Evolutionary conservation across 2,113 vertebrate species (phyloP).

Genomic region (Piliocolobus tephrosceles): DNA sequence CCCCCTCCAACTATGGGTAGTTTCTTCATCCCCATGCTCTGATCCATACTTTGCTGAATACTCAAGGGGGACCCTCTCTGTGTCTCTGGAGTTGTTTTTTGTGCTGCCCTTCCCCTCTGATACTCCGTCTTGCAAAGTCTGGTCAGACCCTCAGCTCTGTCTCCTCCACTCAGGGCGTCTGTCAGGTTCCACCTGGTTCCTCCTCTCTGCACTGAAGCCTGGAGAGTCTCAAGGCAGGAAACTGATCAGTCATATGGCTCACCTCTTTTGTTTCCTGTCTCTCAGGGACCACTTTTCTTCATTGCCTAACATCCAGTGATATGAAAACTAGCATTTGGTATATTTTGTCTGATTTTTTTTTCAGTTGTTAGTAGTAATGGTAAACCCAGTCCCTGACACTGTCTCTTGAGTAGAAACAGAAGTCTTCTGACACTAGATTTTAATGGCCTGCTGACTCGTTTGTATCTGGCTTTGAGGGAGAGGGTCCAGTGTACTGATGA

Average conservation of each 20-base stretch:
- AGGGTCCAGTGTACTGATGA: neutral
- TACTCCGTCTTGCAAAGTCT: neutral
- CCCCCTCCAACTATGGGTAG: neutral
- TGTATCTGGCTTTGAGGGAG: neutral
- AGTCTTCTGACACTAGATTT: neutral
- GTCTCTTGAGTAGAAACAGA: neutral
- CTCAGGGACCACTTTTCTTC: neutral
- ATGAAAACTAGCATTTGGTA: neutral
- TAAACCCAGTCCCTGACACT: neutral
- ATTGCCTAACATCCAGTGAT: neutral
- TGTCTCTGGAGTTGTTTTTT: neutral
- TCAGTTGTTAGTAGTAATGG: neutral
- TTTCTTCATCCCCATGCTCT: neutral
- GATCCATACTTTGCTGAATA: neutral
- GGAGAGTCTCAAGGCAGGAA: neutral
- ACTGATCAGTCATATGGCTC: neutral
- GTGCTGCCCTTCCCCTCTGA: neutral
- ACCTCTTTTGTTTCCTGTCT: neutral
- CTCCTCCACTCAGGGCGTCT: neutral
- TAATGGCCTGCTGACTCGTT: neutral
- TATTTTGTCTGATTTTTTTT: neutral
- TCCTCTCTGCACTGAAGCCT: neutral
- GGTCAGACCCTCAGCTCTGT: neutral
- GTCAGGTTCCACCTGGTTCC: neutral
- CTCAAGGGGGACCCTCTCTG: neutral